Base-by-base conservation (phyloP, 2,113 vertebrate genomes). In the Pica pica region DNA sequence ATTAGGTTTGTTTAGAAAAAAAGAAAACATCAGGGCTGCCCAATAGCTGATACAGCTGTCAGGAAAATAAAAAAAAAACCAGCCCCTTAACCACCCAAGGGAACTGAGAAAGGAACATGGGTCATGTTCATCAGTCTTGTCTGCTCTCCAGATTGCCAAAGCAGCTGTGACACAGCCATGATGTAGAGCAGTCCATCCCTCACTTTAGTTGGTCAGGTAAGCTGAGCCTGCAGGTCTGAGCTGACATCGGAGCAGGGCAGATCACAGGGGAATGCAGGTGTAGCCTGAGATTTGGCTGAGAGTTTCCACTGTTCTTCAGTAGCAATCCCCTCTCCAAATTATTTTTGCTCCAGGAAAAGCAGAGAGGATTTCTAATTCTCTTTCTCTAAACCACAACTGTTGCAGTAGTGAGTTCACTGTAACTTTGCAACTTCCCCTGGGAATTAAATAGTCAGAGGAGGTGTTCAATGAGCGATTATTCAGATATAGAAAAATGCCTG, bases 61-160 rank as follows among this genome's bases (percentile, higher is more conserved):
- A 71, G 55, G 10, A 83, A 73, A 73, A 52, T 20, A 39, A 42
- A 77, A 44, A 44, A 42, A 77, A 44, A 44, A 44, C 7, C 4
- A 37, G 15, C 6, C 5, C 27, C 0, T 0, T 30, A 39, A 14
- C 7, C 41, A 57, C 19, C 13, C 7, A 28, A 28, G 31, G 49
- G n/a, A 76, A 64, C 6, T 28, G 46, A 83, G 22, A 60, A 75
- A 68, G 46, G 6, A 61, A 14, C 4, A 3, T 53, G 56, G 30
- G 16, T 68, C 33, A 19, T 1, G 0, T 57, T 89, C 52, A 69
- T 41, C 55, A 52, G 16, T 24, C 27, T 50, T 46, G 23, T 12
- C 9, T 30, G 10, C 76, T 59, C 89, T 89, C 13, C 35, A 61
- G 30, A 27, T 67, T 13, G 1, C 3, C 1, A 27, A 20, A 7